These are phyloP conservation scores for Styela plicata DNA, from an alignment of 23 tunicate genomes.

Conservation along the genomic window DNA sequence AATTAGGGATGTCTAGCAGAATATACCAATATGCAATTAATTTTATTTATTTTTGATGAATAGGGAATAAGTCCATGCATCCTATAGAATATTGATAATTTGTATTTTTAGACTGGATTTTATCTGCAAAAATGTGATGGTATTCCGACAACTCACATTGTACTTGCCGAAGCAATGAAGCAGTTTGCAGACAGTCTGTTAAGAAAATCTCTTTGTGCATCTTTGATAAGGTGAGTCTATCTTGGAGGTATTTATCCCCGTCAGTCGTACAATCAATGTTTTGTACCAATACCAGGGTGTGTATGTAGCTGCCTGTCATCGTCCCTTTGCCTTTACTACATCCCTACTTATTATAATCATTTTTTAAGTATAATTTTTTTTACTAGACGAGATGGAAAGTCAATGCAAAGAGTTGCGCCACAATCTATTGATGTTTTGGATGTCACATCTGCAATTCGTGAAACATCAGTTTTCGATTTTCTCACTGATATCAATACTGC, in stretches of 20 bases:
- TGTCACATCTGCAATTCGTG: conserved; percentile 36
- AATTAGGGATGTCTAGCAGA: neutral
- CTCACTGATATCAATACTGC: conserved; percentile 40
- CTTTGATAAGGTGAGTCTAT: conserved; percentile 42
- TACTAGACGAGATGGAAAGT: conserved; percentile 60
- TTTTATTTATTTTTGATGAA: no score
- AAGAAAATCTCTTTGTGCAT: conserved; percentile 33
- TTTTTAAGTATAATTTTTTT: neutral
- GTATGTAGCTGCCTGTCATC: neutral
- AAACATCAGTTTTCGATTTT: conserved; percentile 8
- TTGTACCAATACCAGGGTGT: neutral
- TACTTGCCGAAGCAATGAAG: conserved; percentile 51
- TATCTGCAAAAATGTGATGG: neutral
- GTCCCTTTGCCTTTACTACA: neutral
- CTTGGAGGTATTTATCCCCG: no score
- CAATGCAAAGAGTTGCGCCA: conserved; percentile 45
- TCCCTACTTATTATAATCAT: neutral
- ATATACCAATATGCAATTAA: no score
- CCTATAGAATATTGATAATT: neutral
- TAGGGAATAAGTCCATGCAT: no score
- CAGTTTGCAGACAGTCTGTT: conserved; percentile 32
- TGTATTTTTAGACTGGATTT: conserved; percentile 8
- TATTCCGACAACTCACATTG: conserved; percentile 33
- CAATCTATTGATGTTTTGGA: conserved; percentile 38
- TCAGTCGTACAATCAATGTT: no score